These are phyloP conservation scores for Graphium colonna DNA, from an alignment of 2,888 invertebrate genomes.

Conservation along the genomic window DNA sequence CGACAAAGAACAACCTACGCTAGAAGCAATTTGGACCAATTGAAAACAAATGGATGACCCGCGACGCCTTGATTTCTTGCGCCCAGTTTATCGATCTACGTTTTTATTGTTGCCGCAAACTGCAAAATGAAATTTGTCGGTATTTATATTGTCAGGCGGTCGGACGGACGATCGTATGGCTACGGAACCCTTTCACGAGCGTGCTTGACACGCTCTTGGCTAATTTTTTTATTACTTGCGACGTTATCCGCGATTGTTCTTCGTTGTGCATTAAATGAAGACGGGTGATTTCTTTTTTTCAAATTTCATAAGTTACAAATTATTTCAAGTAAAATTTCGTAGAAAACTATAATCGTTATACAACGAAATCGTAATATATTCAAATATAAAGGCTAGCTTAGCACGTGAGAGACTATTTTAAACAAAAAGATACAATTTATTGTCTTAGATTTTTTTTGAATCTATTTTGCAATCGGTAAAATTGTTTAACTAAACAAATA, in stretches of 20 bases:
- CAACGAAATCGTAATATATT: background rate
- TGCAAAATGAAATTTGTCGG: too few species aligned
- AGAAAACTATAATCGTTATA: background rate
- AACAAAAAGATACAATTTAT: too few species aligned
- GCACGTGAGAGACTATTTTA: too few species aligned
- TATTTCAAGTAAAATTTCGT: background rate
- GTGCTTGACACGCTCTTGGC: too few species aligned
- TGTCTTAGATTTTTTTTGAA: too few species aligned
- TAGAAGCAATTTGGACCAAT: slow-evolving; percentile 62
- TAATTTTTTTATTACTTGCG: slow-evolving; percentile 23
- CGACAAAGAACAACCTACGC: slow-evolving; percentile 47
- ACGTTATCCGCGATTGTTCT: slow-evolving; percentile 22
- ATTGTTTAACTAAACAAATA: too few species aligned
- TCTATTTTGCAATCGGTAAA: too few species aligned
- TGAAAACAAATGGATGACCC: slow-evolving; percentile 63
- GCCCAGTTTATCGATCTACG: slow-evolving; percentile 26
- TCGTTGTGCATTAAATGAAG: slow-evolving; percentile 11
- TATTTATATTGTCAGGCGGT: too few species aligned
- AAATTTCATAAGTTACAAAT: too few species aligned
- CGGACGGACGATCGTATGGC: too few species aligned
- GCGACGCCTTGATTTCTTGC: slow-evolving; percentile 42
- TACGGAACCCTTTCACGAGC: too few species aligned
- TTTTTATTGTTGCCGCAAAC: slow-evolving; percentile 27
- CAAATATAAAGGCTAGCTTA: too few species aligned
- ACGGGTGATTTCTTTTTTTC: background rate